Base-by-base conservation (phyloP, 2,113 vertebrate species). In the Charadrius vociferus region DNA sequence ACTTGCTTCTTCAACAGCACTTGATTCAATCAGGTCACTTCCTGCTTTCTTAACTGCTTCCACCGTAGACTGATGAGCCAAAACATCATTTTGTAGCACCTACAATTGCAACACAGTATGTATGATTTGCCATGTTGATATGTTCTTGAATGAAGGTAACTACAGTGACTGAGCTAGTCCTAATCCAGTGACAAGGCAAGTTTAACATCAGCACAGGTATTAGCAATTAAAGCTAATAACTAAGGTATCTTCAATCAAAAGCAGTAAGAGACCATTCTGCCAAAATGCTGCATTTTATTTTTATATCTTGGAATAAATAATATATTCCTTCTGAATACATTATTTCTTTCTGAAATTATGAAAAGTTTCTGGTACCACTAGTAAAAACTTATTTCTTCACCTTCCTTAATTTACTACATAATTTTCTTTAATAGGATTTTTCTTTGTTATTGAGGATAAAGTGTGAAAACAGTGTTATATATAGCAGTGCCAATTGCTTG, bases 61-160 rank as follows among this genome's bases (percentile, higher is more conserved):
- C 63, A 99, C 99, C 0, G 99, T 99, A 32, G 99, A 98, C 94
- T 99, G 99, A 88, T 99, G 99, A 89, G 99, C 99, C 85, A 99
- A 96, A 66, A 99, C 99, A 50, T 99, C 99, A 75, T 99, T 99
- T 96, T 99, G 99, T 26, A 99, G 99, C 61, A 99, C 99, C 99
- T 99, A 96, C 53, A 97, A 95, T 88, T 77, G 62, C 61, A 97
- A 95, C 43, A 93, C 66, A 75, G 65, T 3, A 68, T 26, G 11
- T 49, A 66, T 37, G 39, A 59, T 50, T 53, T 34, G 56, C 41
- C 45, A 62, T 37, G 18, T 43, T 11, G 9, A 29, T 63, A 37
- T 12, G 6, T 77, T 45, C 78, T 43, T 84, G 30, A 95, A 91
- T 3, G 16, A 75, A 81, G 52, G 13, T 70, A 52, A 27, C 49